These are phyloP conservation scores for Pogonocherus hispidulus DNA, from an alignment of 2,888 invertebrate species.

Conservation along the genomic window DNA sequence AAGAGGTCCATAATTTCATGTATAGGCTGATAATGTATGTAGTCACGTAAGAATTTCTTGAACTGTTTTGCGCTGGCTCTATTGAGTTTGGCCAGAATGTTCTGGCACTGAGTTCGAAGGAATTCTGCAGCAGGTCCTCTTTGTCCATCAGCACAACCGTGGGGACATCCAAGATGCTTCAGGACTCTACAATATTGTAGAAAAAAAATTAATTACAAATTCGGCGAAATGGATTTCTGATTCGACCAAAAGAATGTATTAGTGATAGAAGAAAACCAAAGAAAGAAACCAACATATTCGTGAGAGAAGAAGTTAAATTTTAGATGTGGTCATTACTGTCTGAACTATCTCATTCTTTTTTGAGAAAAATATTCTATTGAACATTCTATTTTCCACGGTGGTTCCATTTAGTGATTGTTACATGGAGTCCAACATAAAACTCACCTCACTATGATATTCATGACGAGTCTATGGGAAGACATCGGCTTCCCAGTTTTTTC, in stretches of 20 bases:
- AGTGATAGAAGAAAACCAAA: too few relatives aligned
- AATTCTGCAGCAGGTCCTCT: slow-evolving; percentile 92
- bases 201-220: too few relatives aligned
- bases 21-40: slow-evolving; percentile 83
- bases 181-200: slow-evolving; percentile 75
- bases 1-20: slow-evolving; percentile 92
- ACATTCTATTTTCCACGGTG: too few relatives aligned
- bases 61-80: slow-evolving; percentile 78
- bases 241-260: too few relatives aligned
- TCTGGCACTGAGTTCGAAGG: slow-evolving; percentile 88
- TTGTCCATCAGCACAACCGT: slow-evolving; percentile 91
- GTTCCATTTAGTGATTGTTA: too few relatives aligned
- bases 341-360: too few relatives aligned
- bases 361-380: too few relatives aligned
- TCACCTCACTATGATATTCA: slow-evolving; percentile 78
- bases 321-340: too few relatives aligned
- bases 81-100: slow-evolving; percentile 82
- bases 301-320: too few relatives aligned
- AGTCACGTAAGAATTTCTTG: slow-evolving; percentile 77
- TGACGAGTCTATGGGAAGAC: slow-evolving; percentile 79
- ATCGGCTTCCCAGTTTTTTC: slow-evolving; percentile 71
- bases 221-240: too few relatives aligned
- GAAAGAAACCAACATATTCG: too few relatives aligned
- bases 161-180: slow-evolving; percentile 93
- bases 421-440: too few relatives aligned